Evolutionary conservation across 2,797 vertebrate genomes (phyloP), one percentile per base, ranked within the genome.

Genomic region (Meriones psammophilus): DNA sequence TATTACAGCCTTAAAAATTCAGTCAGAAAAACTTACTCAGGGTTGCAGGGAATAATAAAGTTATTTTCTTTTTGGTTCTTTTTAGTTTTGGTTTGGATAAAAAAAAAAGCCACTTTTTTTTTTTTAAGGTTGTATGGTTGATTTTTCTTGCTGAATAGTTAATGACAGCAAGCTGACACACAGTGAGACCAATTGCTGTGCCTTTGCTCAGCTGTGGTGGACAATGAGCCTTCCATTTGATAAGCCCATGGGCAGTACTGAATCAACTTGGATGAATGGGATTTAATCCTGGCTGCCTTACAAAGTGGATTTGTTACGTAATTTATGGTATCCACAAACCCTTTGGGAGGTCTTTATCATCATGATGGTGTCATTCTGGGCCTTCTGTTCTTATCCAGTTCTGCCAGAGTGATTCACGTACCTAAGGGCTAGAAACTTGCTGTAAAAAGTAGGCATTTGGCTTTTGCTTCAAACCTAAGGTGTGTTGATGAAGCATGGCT

Each of bases 251-350:
- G 78, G 83, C 89, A 86, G 64, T 89, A 71, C 58, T 7, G 58
- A 84, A 76, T 50, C 56, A 54, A 89, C 56, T 62, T 58, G 84
- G 80, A 42, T 87, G 71, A 94, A 74, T 64, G 93, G 81, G 54
- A 88, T 50, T 89, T 93, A 89, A 84, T 96, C 66, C 91, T 93
- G 86, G 76, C 60, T 89, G 94, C 84, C n/a, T 60, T 33, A 50
- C 77, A 85, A 88, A 94, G 54, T 91, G 10, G 39, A 80, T 91
- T 95, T 95, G 89, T 89, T 94, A n/a, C 46, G 54, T 89, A 94
- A 97, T 92, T 93, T 93, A 93, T 85, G 74, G 68, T 88, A 78
- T 58, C 78, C 92, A 96, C 90, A 90, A 93, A 50, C 69, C 93
- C 69, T 96, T 93, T 91, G 28, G 58, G 88, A 76, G 39, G 77